Conservation (phyloP, 1,140 invertebrate genomes). For the Nautilus pompilius region DNA sequence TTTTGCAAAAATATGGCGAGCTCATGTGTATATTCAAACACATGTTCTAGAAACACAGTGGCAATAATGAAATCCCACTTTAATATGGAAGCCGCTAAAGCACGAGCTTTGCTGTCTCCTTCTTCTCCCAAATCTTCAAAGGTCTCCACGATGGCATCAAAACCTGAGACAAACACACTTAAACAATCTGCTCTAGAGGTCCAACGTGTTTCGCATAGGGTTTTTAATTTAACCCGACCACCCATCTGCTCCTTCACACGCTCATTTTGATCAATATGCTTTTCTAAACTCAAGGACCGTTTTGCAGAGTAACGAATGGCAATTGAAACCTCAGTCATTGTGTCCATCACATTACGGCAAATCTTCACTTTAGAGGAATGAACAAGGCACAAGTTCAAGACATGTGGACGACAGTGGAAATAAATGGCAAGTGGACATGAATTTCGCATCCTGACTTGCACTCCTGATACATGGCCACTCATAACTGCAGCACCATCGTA, state of each 20-base stretch:
- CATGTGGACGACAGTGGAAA: slow-evolving; percentile 17
- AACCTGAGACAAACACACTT: slow-evolving; percentile 11
- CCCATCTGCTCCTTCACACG: slow-evolving; percentile 6
- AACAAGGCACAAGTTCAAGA: slow-evolving; percentile 16
- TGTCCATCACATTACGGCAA: slow-evolving; percentile 12
- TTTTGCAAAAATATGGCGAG: too few species aligned
- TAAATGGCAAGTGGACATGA: slow-evolving; percentile 8
- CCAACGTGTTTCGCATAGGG: slow-evolving; percentile 13
- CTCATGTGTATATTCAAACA: too few species aligned
- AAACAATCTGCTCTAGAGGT: slow-evolving; percentile 5
- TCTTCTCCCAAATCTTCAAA: too few species aligned
- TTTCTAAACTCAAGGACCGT: neutral
- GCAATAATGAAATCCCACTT: too few species aligned
- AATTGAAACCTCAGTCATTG: slow-evolving; percentile 10
- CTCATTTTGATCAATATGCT: neutral
- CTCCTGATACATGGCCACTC: slow-evolving; percentile 3
- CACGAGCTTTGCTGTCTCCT: too few species aligned
- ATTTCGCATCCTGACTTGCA: slow-evolving; percentile 10
- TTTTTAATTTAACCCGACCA: neutral
- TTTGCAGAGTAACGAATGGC: slow-evolving; percentile 16
- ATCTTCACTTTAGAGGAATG: slow-evolving; percentile 3
- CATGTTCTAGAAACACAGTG: too few species aligned
- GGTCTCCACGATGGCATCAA: too few species aligned
- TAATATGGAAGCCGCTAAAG: too few species aligned
- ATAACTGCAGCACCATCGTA: slow-evolving; percentile 15